phyloP scores from a whole-genome alignment of 2,888 invertebrate species.

The Dichetophora obliterata region DNA sequence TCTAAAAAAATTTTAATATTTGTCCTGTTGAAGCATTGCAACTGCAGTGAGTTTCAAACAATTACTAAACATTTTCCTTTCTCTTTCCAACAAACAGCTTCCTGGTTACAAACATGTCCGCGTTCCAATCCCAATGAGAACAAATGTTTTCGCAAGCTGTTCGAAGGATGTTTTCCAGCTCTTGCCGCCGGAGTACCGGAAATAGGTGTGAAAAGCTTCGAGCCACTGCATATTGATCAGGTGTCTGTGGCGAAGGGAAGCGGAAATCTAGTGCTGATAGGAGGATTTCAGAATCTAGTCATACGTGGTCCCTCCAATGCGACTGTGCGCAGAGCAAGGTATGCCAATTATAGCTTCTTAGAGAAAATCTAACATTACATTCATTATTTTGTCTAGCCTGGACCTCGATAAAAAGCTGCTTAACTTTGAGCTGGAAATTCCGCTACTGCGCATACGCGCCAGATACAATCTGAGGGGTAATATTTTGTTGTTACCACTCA shows the following conservation, averaged over 20 bases:
- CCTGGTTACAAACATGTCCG: conserved; percentile 72
- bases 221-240: conserved; percentile 72
- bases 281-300: conserved; percentile 73
- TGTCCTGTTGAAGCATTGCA: too few relatives aligned
- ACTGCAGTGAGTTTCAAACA: too few relatives aligned
- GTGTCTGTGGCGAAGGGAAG: conserved; percentile 73
- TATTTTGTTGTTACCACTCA: conserved; percentile 73
- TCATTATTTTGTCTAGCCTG: conserved; percentile 65
- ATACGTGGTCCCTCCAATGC: conserved; percentile 74
- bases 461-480: conserved; percentile 75
- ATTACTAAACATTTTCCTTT: neutral
- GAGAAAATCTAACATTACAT: neutral
- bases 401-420: conserved; percentile 71
- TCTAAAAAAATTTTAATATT: too few relatives aligned
- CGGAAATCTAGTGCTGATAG: conserved; percentile 72
- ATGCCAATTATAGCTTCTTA: conserved; percentile 33
- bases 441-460: conserved; percentile 72
- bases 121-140: conserved; percentile 72
- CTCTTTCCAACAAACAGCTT: conserved; percentile 66
- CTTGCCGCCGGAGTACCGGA: conserved; percentile 74
- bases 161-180: conserved; percentile 73
- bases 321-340: conserved; percentile 68
- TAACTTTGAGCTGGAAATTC: conserved; percentile 73
- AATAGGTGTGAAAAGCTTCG: conserved; percentile 73
- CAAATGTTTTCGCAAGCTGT: conserved; percentile 72